Evolutionary conservation across 1,140 invertebrate species (phyloP).

Genomic region (Drosophila nebulosa): DNA sequence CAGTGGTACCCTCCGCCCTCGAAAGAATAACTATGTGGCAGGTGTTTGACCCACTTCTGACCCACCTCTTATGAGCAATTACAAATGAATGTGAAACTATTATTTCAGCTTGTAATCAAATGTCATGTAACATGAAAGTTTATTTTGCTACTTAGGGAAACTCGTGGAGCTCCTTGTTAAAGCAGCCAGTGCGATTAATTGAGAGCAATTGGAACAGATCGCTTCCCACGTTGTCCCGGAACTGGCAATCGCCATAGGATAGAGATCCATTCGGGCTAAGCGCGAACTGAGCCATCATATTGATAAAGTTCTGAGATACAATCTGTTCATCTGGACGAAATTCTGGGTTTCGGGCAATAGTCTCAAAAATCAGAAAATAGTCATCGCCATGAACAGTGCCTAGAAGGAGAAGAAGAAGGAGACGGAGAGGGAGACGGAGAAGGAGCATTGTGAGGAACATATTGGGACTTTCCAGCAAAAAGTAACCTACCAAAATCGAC

Average conservation of each 20-base stretch:
- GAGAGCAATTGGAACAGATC: constrained; percentile 9
- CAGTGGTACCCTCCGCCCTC: no score
- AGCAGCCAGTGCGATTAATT: constrained; percentile 14
- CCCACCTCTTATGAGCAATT: no score
- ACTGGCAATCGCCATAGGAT: constrained; percentile 17
- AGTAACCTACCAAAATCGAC: constrained; percentile 39
- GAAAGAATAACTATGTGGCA: no score
- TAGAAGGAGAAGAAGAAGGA: not conserved
- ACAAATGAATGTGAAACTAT: no score
- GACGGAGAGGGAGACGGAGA: not conserved
- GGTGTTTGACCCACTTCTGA: no score
- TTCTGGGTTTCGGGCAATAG: not conserved
- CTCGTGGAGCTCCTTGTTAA: constrained; percentile 16
- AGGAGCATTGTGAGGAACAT: not conserved
- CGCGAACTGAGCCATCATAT: constrained; percentile 49
- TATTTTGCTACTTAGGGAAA: constrained; percentile 7
- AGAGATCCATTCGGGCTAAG: not conserved
- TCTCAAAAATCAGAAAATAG: constrained; percentile 49
- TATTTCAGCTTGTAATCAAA: not conserved
- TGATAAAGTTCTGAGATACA: constrained; percentile 43
- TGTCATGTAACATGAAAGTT: not conserved
- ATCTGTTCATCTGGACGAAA: constrained; percentile 32
- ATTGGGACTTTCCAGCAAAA: no score
- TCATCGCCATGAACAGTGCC: constrained; percentile 65
- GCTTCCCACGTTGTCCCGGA: constrained; percentile 25